Base-by-base conservation (phyloP, 2,113 vertebrate species). In the Pleuronectes platessa region DNA sequence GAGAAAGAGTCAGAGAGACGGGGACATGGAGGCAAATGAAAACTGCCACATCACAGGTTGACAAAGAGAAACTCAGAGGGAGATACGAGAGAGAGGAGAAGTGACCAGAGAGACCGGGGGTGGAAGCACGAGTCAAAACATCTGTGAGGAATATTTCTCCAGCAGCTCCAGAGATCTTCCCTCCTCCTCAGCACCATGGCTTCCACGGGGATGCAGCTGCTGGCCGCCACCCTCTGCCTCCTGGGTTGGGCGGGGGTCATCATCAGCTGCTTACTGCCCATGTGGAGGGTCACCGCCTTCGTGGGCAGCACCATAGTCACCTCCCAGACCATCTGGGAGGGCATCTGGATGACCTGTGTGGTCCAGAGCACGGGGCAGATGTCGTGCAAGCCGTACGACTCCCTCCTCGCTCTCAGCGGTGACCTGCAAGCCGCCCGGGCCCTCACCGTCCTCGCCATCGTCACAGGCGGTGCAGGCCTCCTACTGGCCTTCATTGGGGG, bases 301-400 rank as follows among this genome's bases (percentile, higher is more conserved):
- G 72, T 97, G 0, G 97, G 96, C 3, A 95, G 86, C 89, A 97
- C 95, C 92, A 98, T 99, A 14, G 92, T 99, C 88, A 95, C 95
- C 3, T 94, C 97, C 0, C 95, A 97, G 94, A 95, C 88, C 67
- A 86, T 95, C 83, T 97, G 96, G 97, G 97, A 99, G 76, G 97
- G 97, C 27, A 96, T 99, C 91, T 99, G 97, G 97, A 98, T 98
- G 97, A 91, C 75, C 81, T 99, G 97, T 0, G 95, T 97, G 92
- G 94, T 95, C 60, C 94, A 98, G 93, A 98, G 97, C 92, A 99
- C 97, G 0, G 97, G 97, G 4, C 94, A 97, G 85, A 95, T 98
- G 81, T 94, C 95, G 86, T 99, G 97, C 89, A 96, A 96, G 85
- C 89, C 96, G 6, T 96, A 97, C 15, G 95, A 97, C 35, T 97